A percentile compares a stretch with the other conserved stretches of the same genome.
phyloP scores from a whole-genome alignment of 2,888 invertebrate genomes.

The Thyatira batis region DNA sequence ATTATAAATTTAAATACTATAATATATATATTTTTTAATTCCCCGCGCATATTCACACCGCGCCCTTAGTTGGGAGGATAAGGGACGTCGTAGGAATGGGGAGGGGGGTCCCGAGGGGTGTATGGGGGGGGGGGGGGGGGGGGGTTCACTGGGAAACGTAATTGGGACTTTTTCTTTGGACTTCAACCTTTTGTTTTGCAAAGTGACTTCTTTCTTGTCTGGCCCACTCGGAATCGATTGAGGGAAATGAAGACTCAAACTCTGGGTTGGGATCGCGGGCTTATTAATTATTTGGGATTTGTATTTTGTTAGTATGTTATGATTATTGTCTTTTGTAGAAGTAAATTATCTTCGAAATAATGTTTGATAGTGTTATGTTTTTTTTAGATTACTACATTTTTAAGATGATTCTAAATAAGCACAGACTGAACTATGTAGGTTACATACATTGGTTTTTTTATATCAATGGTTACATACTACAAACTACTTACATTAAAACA shows the following conservation, averaged over 20 bases:
- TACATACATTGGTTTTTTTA: no score
- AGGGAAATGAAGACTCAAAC: slow-evolving; percentile 26
- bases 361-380: no score
- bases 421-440: no score
- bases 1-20: no score
- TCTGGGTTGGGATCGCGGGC: background rate
- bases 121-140: slow-evolving; percentile 23
- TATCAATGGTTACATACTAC: no score
- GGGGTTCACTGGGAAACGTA: slow-evolving; percentile 59
- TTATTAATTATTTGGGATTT: background rate
- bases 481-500: no score
- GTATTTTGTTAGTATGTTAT: background rate
- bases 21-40: background rate
- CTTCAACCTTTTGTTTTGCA: slow-evolving; percentile 77
- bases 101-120: slow-evolving; percentile 8
- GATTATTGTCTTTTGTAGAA: no score
- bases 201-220: slow-evolving; percentile 73
- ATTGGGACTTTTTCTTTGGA: slow-evolving; percentile 81
- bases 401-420: no score
- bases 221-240: slow-evolving; percentile 61
- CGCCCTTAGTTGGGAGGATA: slow-evolving; percentile 22
- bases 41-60: slow-evolving; percentile 30
- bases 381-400: no score
- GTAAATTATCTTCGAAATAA: no score
- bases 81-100: slow-evolving; percentile 27